phyloP scores from a whole-genome alignment of 2,888 invertebrate species.

The Acleris literana region DNA sequence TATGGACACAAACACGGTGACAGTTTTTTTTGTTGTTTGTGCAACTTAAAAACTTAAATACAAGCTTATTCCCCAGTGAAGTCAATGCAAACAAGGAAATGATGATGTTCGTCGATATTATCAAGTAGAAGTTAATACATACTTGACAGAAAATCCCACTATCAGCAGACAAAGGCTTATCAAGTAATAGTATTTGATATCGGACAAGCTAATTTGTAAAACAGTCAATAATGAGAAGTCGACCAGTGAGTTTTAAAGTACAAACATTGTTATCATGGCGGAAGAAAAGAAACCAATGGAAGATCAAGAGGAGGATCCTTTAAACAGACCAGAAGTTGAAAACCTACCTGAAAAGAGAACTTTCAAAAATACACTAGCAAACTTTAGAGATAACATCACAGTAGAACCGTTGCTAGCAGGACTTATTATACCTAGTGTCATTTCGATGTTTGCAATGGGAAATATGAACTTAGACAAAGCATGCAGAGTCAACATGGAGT shows the following conservation, averaged over 20 bases:
- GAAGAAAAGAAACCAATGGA: constrained; percentile 56
- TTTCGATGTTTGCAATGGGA: constrained; percentile 87
- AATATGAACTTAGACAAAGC: constrained; percentile 78
- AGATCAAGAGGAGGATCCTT: constrained; percentile 66
- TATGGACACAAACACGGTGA: no score
- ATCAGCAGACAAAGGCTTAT: neutral
- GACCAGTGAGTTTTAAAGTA: constrained; percentile 22
- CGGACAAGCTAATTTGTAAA: neutral
- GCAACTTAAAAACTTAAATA: no score
- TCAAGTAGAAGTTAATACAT: neutral
- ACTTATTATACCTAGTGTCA: constrained; percentile 86
- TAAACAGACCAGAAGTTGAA: constrained; percentile 55
- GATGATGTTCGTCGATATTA: neutral
- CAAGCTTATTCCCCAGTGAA: no score
- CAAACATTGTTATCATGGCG: constrained; percentile 54
- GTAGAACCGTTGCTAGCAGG: constrained; percentile 89
- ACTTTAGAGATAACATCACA: constrained; percentile 83
- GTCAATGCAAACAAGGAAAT: no score
- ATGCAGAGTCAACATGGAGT: constrained; percentile 68
- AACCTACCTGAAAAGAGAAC: constrained; percentile 59
- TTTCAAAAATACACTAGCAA: constrained; percentile 61
- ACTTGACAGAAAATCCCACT: neutral
- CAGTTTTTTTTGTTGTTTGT: no score
- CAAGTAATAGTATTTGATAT: constrained; percentile 1
- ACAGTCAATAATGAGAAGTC: constrained; percentile 1